These are phyloP conservation scores for Sebastes glaucus DNA, from an alignment of 2,797 vertebrate genomes.

Conservation along the genomic window DNA sequence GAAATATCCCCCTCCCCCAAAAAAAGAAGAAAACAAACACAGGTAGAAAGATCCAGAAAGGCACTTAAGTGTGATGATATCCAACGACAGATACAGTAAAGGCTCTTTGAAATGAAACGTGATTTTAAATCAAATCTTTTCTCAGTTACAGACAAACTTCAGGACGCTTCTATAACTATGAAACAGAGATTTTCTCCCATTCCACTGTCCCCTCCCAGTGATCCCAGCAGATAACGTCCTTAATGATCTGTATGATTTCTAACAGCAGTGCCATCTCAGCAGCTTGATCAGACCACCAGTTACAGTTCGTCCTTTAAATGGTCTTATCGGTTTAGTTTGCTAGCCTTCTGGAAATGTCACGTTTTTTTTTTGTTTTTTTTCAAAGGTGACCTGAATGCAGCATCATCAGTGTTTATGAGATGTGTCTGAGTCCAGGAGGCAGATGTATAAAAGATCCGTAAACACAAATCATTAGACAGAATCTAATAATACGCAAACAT, in stretches of 20 bases:
- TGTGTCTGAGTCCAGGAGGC: background rate
- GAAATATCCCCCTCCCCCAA: background rate
- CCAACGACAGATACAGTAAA: constrained; percentile 37
- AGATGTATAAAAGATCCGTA: background rate
- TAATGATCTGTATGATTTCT: background rate
- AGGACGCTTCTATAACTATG: background rate
- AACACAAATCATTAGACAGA: background rate
- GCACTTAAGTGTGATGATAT: constrained; percentile 73
- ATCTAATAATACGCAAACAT: background rate
- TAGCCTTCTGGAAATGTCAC: background rate
- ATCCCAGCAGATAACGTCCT: background rate
- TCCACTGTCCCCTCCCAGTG: background rate
- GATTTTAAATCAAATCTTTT: constrained; percentile 11
- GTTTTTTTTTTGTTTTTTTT: background rate
- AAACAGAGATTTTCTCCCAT: background rate
- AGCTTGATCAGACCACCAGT: background rate
- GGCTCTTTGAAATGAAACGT: constrained; percentile 43
- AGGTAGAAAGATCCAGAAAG: constrained; percentile 71
- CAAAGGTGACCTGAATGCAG: background rate
- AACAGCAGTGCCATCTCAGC: background rate
- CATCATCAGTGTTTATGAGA: background rate
- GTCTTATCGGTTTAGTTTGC: background rate
- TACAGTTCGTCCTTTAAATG: background rate
- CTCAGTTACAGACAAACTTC: background rate
- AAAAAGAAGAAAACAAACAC: constrained; percentile 24